Evolutionary conservation across 2,113 vertebrate genomes (phyloP).

Genomic region (Budorcas taxicolor): DNA sequence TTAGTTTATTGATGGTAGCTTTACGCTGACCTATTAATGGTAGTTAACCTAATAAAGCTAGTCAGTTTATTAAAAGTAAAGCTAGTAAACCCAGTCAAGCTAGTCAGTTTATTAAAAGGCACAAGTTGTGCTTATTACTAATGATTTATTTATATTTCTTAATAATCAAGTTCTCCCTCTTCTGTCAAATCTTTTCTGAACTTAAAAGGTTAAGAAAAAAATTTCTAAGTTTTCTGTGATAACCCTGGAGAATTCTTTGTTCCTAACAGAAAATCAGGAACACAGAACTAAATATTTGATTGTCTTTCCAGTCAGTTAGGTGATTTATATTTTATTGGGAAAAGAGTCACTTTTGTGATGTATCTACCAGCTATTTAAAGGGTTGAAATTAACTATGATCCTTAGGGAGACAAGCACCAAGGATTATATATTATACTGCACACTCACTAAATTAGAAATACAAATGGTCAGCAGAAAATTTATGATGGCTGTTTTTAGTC

Average conservation of each 20-base stretch:
- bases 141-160: not conserved
- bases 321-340: not conserved
- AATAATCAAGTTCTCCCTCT: not conserved
- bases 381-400: not conserved
- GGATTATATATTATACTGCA: not conserved
- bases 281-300: not conserved
- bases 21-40: not conserved
- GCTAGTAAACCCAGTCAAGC: not conserved
- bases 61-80: not conserved
- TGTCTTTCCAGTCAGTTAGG: not conserved
- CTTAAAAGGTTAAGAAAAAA: not conserved
- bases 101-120: not conserved
- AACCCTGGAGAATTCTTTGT: not conserved
- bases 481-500: not conserved
- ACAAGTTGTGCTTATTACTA: not conserved
- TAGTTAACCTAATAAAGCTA: not conserved
- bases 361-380: not conserved
- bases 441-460: not conserved
- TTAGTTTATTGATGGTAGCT: not conserved
- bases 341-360: not conserved
- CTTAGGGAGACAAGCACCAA: not conserved
- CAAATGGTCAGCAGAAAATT: not conserved
- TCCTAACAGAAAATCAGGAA: not conserved
- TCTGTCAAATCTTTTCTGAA: not conserved
- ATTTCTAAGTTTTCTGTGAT: not conserved